Evolutionary conservation across 1,140 invertebrate species (phyloP).

Genomic region (Zaprionus camerounensis): DNA sequence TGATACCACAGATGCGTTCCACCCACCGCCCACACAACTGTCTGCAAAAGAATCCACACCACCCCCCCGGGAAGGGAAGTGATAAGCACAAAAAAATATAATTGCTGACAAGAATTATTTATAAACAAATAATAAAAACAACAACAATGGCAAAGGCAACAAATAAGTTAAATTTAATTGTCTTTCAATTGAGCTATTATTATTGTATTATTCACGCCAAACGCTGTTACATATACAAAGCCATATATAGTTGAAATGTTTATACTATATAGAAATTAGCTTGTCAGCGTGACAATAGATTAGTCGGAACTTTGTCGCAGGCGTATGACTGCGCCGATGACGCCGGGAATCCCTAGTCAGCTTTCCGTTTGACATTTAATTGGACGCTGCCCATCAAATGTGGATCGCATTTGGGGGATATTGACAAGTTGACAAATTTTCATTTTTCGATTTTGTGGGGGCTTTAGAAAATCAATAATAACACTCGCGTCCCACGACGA

Average conservation of each 20-base stretch:
- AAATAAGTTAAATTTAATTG: constrained; percentile 35
- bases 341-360: constrained; percentile 67
- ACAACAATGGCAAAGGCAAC: neutral
- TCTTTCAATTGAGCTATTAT: constrained; percentile 31
- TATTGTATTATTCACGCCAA: neutral
- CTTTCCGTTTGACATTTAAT: constrained; percentile 67
- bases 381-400: constrained; percentile 50
- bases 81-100: constrained; percentile 32
- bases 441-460: neutral
- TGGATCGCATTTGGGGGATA: constrained; percentile 30
- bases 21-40: neutral
- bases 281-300: constrained; percentile 52
- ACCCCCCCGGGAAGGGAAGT: neutral
- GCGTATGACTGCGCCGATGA: constrained; percentile 48
- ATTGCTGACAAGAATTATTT: constrained; percentile 35
- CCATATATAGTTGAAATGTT: constrained; percentile 2
- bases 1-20: constrained; percentile 18
- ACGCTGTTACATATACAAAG: neutral
- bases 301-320: constrained; percentile 22
- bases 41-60: neutral
- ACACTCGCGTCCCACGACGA: constrained; percentile 1
- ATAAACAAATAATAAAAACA: constrained; percentile 24
- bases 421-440: constrained; percentile 8
- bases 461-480: constrained; percentile 9
- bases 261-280: constrained; percentile 40